These are phyloP conservation scores for Pardalotus punctatus DNA, from an alignment of 2,113 vertebrate species.

Conservation along the genomic window DNA sequence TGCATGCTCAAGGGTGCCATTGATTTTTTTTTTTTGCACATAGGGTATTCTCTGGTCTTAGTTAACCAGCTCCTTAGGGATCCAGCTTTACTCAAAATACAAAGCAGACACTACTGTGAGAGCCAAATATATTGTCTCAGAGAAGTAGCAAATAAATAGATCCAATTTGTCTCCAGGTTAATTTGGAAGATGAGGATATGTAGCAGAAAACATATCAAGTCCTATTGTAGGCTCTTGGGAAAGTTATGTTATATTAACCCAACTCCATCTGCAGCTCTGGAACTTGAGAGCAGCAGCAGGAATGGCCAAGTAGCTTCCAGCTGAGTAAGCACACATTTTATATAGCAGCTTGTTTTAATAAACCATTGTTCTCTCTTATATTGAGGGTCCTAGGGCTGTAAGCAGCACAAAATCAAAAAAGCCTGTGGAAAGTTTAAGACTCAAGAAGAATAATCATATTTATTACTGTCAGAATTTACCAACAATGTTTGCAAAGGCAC, in stretches of 20 bases:
- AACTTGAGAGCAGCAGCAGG: slow-evolving; percentile 7
- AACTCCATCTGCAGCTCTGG: slow-evolving; percentile 6
- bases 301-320: slow-evolving; percentile 34
- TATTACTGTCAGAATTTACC: neutral
- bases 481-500: neutral
- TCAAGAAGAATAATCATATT: neutral
- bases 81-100: neutral
- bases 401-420: neutral
- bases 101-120: neutral
- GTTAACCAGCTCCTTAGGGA: neutral
- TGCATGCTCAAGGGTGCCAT: neutral
- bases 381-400: neutral
- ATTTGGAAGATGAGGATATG: neutral
- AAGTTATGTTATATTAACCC: neutral
- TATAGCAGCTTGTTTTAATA: slow-evolving; percentile 19
- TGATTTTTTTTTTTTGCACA: neutral
- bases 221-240: neutral
- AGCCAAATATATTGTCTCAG: neutral
- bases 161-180: slow-evolving; percentile 8
- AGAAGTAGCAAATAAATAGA: slow-evolving; percentile 22
- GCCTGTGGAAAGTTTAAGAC: neutral
- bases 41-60: neutral
- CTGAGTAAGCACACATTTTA: slow-evolving; percentile 45
- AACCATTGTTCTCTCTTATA: neutral
- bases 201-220: neutral